These are phyloP conservation scores for Poecile atricapillus DNA, from an alignment of 2,113 vertebrate genomes.

Conservation along the genomic window DNA sequence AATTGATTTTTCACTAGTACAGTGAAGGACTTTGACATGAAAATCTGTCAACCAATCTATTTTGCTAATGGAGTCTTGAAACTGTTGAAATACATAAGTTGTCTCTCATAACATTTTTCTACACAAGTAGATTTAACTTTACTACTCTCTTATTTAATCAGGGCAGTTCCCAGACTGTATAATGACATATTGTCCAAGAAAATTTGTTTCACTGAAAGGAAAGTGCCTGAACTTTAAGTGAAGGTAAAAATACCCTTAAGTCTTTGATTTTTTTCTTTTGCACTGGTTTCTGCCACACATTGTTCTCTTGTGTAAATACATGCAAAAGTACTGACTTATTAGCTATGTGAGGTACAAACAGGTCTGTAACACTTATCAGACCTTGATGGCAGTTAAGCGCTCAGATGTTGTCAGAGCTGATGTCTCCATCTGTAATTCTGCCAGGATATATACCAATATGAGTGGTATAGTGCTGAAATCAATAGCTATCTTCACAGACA, in stretches of 20 bases:
- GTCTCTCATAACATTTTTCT: neutral
- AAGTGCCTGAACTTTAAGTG: neutral
- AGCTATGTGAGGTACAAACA: neutral
- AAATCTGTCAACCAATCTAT: neutral
- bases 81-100: neutral
- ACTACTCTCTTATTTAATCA: neutral
- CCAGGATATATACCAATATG: neutral
- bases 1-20: neutral
- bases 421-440: neutral
- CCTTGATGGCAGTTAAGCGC: neutral
- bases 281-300: neutral
- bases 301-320: neutral
- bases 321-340: neutral
- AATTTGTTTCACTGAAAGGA: neutral
- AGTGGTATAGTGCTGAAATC: neutral
- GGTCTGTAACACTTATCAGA: neutral
- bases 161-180: neutral
- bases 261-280: neutral
- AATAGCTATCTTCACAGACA: neutral
- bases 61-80: neutral
- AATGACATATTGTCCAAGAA: neutral
- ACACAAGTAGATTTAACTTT: neutral
- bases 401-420: neutral
- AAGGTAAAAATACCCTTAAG: neutral
- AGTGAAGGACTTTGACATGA: neutral